Conservation (phyloP, 2,888 invertebrate genomes). For the Nomada goodeniana region DNA sequence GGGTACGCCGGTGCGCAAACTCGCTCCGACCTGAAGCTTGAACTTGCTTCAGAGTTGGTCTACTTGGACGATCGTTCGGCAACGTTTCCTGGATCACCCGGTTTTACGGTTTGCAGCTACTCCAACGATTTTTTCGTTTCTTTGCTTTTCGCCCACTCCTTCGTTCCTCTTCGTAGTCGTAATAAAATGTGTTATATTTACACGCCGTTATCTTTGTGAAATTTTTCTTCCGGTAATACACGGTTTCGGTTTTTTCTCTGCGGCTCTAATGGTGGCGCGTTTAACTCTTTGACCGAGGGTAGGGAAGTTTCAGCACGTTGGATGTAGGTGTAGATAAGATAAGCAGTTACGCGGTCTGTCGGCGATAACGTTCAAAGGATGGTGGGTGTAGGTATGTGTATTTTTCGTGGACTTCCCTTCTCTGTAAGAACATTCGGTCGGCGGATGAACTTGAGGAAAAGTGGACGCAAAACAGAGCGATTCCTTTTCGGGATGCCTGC, state of each 20-base stretch:
- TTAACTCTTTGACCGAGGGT: constrained; percentile 2
- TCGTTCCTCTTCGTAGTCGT: background rate
- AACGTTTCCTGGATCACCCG: constrained; percentile 34
- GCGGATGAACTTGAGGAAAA: constrained; percentile 21
- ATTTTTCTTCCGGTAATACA: background rate
- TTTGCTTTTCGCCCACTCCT: constrained; percentile 5
- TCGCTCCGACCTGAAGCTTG: constrained; percentile 55
- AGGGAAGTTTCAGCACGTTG: constrained; percentile 8
- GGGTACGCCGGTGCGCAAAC: constrained; percentile 50
- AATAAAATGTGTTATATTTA: background rate
- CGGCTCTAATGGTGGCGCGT: background rate
- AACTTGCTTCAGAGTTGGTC: constrained; percentile 41
- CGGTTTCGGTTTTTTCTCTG: background rate
- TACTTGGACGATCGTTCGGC: constrained; percentile 49
- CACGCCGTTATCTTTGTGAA: background rate
- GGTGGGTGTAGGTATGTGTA: constrained; percentile 15
- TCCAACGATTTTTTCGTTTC: constrained; percentile 6
- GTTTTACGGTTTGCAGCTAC: constrained; percentile 31
- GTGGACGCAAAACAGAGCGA: constrained; percentile 14
- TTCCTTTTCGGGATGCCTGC: constrained; percentile 68
- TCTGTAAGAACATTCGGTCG: constrained; percentile 30
- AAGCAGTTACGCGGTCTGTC: constrained; percentile 29
- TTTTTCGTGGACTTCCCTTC: constrained; percentile 29
- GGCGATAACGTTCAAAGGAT: constrained; percentile 4
- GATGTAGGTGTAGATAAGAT: constrained; percentile 17